Conservation (phyloP, 1,140 invertebrate genomes). For the Phenacoccus solenopsis region DNA sequence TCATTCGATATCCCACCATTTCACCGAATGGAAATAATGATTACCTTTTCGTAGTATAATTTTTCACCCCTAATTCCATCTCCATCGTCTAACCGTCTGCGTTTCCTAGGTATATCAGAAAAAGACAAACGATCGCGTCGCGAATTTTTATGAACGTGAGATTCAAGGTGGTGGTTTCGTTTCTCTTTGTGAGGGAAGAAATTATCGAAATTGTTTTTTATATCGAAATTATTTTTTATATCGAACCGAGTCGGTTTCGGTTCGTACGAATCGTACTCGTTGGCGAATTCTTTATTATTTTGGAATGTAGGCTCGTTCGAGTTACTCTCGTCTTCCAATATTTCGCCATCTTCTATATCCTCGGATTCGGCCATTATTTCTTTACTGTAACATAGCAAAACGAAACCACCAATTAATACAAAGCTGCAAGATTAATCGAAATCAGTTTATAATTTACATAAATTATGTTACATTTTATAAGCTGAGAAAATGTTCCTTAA, state of each 20-base stretch:
- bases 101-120: background rate
- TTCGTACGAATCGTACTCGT: background rate
- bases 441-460: too few relatives aligned
- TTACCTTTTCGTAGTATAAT: background rate
- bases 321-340: slow-evolving; percentile 9
- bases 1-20: too few relatives aligned
- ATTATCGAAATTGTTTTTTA: background rate
- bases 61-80: background rate
- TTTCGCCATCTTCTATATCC: slow-evolving; percentile 11
- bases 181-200: background rate
- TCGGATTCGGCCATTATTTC: background rate
- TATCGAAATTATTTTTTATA: background rate
- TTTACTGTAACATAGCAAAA: background rate
- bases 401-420: too few relatives aligned
- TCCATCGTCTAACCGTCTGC: background rate
- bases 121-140: background rate
- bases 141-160: background rate
- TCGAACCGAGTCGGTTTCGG: background rate
- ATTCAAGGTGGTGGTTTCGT: background rate
- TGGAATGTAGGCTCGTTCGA: background rate
- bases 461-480: too few relatives aligned
- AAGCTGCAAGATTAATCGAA: too few relatives aligned
- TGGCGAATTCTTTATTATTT: background rate
- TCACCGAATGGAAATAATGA: too few relatives aligned
- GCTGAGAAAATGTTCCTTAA: too few relatives aligned